Base-by-base conservation (phyloP, 2,797 vertebrate genomes). In the Schizopygopsis pylzovi region DNA sequence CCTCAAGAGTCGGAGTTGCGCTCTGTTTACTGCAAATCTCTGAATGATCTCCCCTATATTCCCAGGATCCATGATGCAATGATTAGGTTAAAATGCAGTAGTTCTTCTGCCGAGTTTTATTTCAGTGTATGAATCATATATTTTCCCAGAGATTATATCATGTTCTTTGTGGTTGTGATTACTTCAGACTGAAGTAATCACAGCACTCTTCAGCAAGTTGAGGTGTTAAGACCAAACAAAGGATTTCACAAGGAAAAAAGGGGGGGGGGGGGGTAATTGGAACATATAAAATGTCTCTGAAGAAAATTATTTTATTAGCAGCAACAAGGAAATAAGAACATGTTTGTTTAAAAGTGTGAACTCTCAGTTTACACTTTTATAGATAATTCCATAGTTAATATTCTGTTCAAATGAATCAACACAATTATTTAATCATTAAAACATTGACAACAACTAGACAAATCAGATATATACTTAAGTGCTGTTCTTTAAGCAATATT, bases 51-150 rank as follows among this genome's bases (percentile, higher is more conserved):
- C 76, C 12, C 83, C 52, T 33, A 41, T 72, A 72, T 79, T 71
- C 41, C 67, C 76, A 71, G 47, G 54, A 37, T 70, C 25, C 41
- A 16, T 79, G 75, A 85, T 79, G 83, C 83, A 85, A 85, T 71
- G 63, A 83, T 75, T 76, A 12, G 37, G 59, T 49, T 85, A 20
- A 72, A 49, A 56, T 81, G 43, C 25, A 63, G 84, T 20, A 47
- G 77, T 63, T 33, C 39, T 6, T 71, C 41, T 61, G 54, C 49
- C 67, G 37, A 28, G n/a, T 54, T 77, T 16, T 45, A 56, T 84
- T 59, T 37, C 52, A 49, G 11, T 13, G 61, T 39, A 13, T 59
- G 28, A 84, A 43, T 78, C 61, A 22, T 47, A 18, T 43, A 37
- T 54, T 67, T 85, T 85, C 75, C 75, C n/a, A 45, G 65, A 68